Percentiles rank a stretch among this genome's conserved stretches.
Conservation (phyloP, 2,113 vertebrate species). For the Halcyon malimbica region DNA sequence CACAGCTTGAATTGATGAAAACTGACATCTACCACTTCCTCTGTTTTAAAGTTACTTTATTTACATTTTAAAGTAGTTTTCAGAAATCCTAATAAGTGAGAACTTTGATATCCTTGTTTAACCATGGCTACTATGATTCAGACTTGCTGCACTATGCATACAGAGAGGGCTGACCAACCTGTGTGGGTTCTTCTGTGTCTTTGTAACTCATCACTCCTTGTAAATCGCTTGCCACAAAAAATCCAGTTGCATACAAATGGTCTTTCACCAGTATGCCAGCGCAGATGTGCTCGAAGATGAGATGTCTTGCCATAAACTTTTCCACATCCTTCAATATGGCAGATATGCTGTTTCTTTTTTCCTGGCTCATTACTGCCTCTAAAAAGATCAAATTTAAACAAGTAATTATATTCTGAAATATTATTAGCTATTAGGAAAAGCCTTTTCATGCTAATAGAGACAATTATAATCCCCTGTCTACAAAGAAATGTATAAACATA, state of each 20-base stretch:
- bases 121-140: neutral
- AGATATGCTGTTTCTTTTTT: constrained; percentile 99
- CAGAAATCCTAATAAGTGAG: neutral
- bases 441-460: neutral
- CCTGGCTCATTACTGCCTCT: constrained; percentile 94
- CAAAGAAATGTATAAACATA: neutral
- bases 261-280: constrained; percentile 98
- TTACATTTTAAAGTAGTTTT: neutral
- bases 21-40: neutral
- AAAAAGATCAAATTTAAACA: constrained; percentile 42
- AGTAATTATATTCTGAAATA: constrained; percentile 10
- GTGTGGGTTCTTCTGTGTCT: constrained; percentile 97
- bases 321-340: constrained; percentile 98
- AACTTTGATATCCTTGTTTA: neutral
- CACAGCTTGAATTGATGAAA: neutral
- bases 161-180: constrained; percentile 71
- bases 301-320: constrained; percentile 99
- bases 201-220: constrained; percentile 95
- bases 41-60: neutral
- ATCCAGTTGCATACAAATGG: constrained; percentile 99
- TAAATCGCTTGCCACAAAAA: constrained; percentile 98
- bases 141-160: neutral
- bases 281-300: constrained; percentile 95
- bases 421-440: neutral
- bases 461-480: neutral